Evolutionary conservation across 2,888 invertebrate species (phyloP).

Genomic region (Meta bourneti): DNA sequence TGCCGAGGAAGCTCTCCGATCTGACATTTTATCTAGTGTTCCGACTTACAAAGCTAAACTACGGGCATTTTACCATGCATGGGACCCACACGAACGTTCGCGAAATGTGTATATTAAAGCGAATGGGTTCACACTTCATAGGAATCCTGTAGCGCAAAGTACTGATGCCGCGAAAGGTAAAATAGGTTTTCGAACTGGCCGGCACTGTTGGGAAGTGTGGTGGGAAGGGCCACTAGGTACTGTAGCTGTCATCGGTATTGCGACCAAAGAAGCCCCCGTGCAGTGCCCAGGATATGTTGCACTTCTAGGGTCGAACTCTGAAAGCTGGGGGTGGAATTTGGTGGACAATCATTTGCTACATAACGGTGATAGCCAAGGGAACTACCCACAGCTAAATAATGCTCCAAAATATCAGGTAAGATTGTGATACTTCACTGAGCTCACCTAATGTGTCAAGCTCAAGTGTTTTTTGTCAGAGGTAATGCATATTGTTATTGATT

Average conservation of each 20-base stretch:
- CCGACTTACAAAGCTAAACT: constrained; percentile 96
- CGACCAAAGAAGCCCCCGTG: constrained; percentile 94
- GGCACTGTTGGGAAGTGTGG: constrained; percentile 98
- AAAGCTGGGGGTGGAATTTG: constrained; percentile 99
- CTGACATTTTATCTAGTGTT: constrained; percentile 92
- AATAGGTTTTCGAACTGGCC: constrained; percentile 92
- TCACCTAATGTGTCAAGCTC: too few relatives aligned
- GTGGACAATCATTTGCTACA: constrained; percentile 98
- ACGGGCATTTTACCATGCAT: constrained; percentile 95
- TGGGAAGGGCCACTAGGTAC: constrained; percentile 99
- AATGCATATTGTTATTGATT: too few relatives aligned
- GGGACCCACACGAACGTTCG: constrained; percentile 98
- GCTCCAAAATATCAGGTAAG: constrained; percentile 97
- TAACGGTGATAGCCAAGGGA: constrained; percentile 96
- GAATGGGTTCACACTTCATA: constrained; percentile 97
- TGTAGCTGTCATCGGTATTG: constrained; percentile 97
- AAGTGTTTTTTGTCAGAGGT: too few relatives aligned
- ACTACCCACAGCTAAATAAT: constrained; percentile 95
- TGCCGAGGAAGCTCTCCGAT: constrained; percentile 92
- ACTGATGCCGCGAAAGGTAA: constrained; percentile 94
- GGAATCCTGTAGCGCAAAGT: constrained; percentile 99
- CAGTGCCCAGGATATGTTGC: constrained; percentile 98
- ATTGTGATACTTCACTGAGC: not conserved
- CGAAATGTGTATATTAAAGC: constrained; percentile 97
- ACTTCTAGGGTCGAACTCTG: constrained; percentile 95